Base-by-base conservation (phyloP, 2,888 invertebrate genomes). In the Chaetoderma sp. region DNA sequence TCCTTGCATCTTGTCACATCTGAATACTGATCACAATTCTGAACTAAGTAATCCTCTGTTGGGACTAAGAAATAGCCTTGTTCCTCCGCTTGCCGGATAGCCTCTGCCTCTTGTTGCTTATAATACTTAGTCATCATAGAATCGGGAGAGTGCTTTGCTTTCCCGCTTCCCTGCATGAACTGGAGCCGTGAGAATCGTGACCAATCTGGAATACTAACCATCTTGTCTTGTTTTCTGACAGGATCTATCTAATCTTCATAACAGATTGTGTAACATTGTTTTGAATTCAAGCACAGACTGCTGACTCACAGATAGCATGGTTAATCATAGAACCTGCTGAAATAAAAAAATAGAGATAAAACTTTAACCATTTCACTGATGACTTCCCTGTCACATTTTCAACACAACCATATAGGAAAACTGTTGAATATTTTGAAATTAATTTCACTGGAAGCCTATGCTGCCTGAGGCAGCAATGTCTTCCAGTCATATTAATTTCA, bases 131-230 rank as follows among this genome's bases (percentile, higher is more conserved):
- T 72, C 5, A 77, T 68, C 25, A 49, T 70, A 27, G n/a, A n/a
- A n/a, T n/a, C n/a, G 10, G 58, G 56, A 18, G 66, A 57, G 61
- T 71, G 72, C 13, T 71, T 60, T 2, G 63, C 50, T 32, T 76
- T 72, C 45, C 71, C 67, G 16, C 49, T 42, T 47, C 21, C 13
- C 28, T 61, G 65, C 3, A 61, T 27, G 8, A 65, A 65, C 23
- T 75, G 74, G 16, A 76, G 56, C 30, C 80, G 73, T 30, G 78
- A 73, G 45, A 83, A 79, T 65, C 77, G 78, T 4, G 81, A 75
- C 84, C 84, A 84, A 68, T 83, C 83, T 30, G 82, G 82, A 45
- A 83, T 81, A 74, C 83, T 83, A 39, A 82, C 82, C 84, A 84
- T 84, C 27, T 23, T 80, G 65, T 39, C 55, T n/a, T n/a, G n/a